A percentile compares a stretch with the other conserved stretches of the same genome.
Evolutionary conservation across 1,140 invertebrate species (phyloP).

Genomic region (Panagrolaimus sp.): DNA sequence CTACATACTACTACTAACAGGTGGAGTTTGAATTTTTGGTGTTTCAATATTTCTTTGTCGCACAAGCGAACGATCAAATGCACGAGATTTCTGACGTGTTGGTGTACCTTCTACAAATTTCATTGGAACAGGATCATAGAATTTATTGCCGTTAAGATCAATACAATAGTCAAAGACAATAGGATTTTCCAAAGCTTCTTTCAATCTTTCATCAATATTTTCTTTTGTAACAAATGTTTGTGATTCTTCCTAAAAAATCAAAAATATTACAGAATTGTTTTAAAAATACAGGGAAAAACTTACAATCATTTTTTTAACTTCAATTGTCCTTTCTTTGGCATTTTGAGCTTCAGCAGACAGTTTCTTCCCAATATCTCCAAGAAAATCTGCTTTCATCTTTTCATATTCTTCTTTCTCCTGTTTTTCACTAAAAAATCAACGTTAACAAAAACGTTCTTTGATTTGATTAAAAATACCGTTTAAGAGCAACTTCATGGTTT

Average conservation of each 20-base stretch:
- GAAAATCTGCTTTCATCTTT: slow-evolving; percentile 17
- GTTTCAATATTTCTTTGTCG: background rate
- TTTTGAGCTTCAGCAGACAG: slow-evolving; percentile 6
- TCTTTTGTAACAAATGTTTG: slow-evolving; percentile 42
- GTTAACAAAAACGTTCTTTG: background rate
- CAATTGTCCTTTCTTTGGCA: slow-evolving; percentile 16
- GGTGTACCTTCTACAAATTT: slow-evolving; percentile 39
- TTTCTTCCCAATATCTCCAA: slow-evolving; percentile 22
- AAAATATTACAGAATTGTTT: slow-evolving; percentile 21
- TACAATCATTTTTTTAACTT: slow-evolving; percentile 26
- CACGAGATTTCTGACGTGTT: slow-evolving; percentile 33
- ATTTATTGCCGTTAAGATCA: slow-evolving; percentile 37
- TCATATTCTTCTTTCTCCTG: slow-evolving; percentile 18
- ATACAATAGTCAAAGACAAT: slow-evolving; percentile 42
- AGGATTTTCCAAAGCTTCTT: slow-evolving; percentile 36
- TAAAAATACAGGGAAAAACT: background rate
- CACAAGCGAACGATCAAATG: slow-evolving; percentile 27
- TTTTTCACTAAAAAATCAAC: slow-evolving; percentile 18
- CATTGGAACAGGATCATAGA: slow-evolving; percentile 25
- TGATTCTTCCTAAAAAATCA: slow-evolving; percentile 35
- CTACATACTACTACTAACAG: slow-evolving; percentile 10
- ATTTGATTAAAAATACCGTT: slow-evolving; percentile 27
- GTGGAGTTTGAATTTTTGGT: slow-evolving; percentile 3
- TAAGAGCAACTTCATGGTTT: slow-evolving; percentile 30
- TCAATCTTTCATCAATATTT: slow-evolving; percentile 37